Evolutionary conservation across 2,888 invertebrate genomes (phyloP), one percentile per base, ranked within the genome.

Genomic region (Branchellion lobata): DNA sequence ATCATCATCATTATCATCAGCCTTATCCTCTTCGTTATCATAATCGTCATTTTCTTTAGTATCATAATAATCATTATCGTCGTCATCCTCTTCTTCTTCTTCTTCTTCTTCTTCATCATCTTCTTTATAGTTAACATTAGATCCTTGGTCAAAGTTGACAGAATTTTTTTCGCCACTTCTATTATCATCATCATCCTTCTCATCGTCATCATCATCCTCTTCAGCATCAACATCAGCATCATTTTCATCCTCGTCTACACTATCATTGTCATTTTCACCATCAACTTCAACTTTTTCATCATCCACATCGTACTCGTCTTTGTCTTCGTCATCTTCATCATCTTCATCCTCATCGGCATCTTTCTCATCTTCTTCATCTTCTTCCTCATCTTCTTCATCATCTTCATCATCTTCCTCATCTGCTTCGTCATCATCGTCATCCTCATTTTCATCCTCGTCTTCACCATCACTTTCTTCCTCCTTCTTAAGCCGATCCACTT

Each of bases 271-370:
- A 51, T 31, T 36, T 1, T 8, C 36, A 21, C 34, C 75, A 53
- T 75, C 75, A 27, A 29, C 75, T 18, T 53, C 75, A 11, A 51
- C 75, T 14, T 27, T 75, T n/a, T 75, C 57, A 57, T 75, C 51
- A 34, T 47, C 47, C 8, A 18, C 47, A 47, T 8, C 47, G 11
- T 53, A 51, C 8, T 75, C 53, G 3, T 53, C 75, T 29, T 27
- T 57, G 18, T 75, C 53, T 33, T 29, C 57, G 27, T 24, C 36
- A 29, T 75, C 33, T 27, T 75, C 53, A 27, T n/a, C 21, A 27
- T 73, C 47, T 3, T 73, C 18, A n/a, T 73, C 29, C 21, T 34
- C 21, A 73, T 29, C 40, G 33, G 24, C 34, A 36, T 24, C 18
- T 40, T 3, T 8, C 3, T 33, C 47, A 21, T 2, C 11, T 34